Evolutionary conservation across 2,797 vertebrate genomes (phyloP).

Genomic region (Danio jaintianensis): DNA sequence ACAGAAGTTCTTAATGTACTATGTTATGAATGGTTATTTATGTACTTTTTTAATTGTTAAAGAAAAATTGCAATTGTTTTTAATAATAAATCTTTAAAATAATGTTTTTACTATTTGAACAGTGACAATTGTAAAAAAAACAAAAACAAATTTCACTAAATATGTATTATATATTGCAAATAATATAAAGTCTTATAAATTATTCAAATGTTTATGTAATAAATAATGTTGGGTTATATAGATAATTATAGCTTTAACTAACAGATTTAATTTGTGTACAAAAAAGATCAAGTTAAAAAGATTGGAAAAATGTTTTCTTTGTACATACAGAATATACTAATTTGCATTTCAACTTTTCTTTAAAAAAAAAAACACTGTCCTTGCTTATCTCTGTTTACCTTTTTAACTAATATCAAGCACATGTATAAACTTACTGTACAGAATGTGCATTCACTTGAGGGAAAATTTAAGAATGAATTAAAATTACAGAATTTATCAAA

Average conservation of each 20-base stretch:
- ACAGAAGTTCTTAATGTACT: background rate
- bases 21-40: background rate
- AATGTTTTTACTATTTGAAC: background rate
- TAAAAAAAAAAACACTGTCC: no score
- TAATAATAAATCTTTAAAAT: background rate
- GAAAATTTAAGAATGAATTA: no score
- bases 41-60: background rate
- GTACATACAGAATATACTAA: no score
- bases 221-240: background rate
- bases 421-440: no score
- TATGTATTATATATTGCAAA: no score
- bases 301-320: no score
- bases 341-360: no score
- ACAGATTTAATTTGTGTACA: background rate
- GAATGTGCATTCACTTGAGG: no score
- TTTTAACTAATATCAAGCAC: no score
- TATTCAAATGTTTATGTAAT: background rate
- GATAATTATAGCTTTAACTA: background rate
- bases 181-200: background rate
- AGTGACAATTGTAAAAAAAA: background rate
- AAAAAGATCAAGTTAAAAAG: background rate
- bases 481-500: no score
- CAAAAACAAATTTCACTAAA: no score
- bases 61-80: background rate
- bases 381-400: no score